Conservation (phyloP, 2,888 invertebrate species). For the Ellobium chinense region DNA sequence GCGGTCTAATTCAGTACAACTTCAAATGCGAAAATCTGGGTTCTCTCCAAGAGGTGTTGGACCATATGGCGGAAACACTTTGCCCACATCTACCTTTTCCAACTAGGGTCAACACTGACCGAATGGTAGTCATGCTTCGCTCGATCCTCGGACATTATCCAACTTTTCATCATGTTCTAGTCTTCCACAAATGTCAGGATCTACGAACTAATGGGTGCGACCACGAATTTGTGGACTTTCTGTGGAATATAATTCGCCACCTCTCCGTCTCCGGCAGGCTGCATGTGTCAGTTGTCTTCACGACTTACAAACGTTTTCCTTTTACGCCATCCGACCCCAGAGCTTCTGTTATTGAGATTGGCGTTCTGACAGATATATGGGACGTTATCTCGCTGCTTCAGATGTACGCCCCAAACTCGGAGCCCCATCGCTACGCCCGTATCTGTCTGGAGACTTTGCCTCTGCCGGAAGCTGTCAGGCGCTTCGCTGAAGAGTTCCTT, state of each 20-base stretch:
- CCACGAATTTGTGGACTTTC: background rate
- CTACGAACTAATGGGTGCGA: background rate
- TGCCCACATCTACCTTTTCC: background rate
- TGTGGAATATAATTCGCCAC: background rate
- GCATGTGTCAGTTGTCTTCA: conserved; percentile 1
- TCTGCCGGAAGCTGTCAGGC: conserved; percentile 8
- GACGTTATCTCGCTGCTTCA: conserved; percentile 1
- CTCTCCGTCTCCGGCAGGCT: background rate
- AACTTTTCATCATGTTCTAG: background rate
- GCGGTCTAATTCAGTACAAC: no score
- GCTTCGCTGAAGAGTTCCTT: conserved; percentile 9
- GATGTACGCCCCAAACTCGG: background rate
- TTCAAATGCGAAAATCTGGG: background rate
- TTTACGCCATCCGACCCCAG: background rate
- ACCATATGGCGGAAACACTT: background rate
- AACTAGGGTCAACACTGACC: background rate
- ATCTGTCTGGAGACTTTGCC: background rate
- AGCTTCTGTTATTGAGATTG: background rate
- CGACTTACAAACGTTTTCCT: background rate
- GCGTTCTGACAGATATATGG: background rate
- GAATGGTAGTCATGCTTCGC: background rate
- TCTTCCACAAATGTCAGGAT: conserved; percentile 15
- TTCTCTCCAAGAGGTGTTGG: background rate
- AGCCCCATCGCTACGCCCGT: background rate
- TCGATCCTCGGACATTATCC: background rate